These are phyloP conservation scores for Pterophyllum scalare DNA, from an alignment of 2,113 vertebrate species.

Conservation along the genomic window DNA sequence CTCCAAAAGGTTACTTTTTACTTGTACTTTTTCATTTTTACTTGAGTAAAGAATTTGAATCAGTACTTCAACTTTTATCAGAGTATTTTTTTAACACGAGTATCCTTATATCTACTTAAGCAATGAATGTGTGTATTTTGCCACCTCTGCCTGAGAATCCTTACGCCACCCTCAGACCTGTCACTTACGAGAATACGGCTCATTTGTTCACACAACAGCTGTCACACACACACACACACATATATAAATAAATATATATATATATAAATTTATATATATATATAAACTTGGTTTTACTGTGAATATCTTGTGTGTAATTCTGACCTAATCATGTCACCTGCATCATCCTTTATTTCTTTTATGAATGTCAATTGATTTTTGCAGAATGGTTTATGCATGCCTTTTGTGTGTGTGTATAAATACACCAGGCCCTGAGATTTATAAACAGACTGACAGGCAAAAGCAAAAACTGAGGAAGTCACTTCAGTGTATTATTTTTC, in stretches of 20 bases:
- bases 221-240: too few species aligned
- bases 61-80: too few species aligned
- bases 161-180: not conserved
- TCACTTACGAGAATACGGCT: not conserved
- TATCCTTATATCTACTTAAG: accelerated
- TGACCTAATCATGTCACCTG: not conserved
- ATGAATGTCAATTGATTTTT: not conserved
- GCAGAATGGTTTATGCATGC: not conserved
- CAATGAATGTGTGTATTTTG: not conserved
- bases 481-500: slow-evolving; percentile 14
- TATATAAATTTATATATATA: too few species aligned
- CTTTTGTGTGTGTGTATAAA: not conserved
- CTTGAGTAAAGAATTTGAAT: not conserved
- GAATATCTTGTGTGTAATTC: not conserved
- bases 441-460: not conserved
- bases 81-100: not conserved
- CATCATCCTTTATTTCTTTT: not conserved
- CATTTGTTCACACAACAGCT: not conserved
- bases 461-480: not conserved
- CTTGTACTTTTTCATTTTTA: not conserved
- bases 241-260: too few species aligned
- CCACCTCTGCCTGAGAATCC: accelerated
- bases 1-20: not conserved
- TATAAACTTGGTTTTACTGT: not conserved
- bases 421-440: not conserved